Percentiles rank a stretch among this genome's conserved stretches.
Evolutionary conservation across 2,113 vertebrate genomes (phyloP).

Genomic region (Zosterops borbonicus): DNA sequence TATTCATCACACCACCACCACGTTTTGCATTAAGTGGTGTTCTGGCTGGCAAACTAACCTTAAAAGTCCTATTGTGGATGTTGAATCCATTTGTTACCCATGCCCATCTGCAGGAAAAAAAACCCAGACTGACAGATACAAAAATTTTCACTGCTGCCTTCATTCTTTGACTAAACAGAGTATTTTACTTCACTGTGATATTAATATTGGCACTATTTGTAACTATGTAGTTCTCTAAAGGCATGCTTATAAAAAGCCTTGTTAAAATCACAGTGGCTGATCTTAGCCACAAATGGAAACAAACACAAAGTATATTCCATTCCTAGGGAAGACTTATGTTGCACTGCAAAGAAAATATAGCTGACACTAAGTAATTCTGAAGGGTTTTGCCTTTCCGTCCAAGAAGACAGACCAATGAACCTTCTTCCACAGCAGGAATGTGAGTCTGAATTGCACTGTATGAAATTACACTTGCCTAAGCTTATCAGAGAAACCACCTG

Average conservation of each 20-base stretch:
- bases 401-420: slow-evolving; percentile 25
- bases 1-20: neutral
- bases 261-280: neutral
- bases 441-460: slow-evolving; percentile 25
- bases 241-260: neutral
- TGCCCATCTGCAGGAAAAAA: neutral
- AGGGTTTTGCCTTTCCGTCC: slow-evolving; percentile 31
- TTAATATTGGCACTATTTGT: neutral
- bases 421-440: slow-evolving; percentile 3
- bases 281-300: neutral
- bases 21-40: neutral
- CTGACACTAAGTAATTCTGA: slow-evolving; percentile 37
- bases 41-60: neutral
- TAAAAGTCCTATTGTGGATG: neutral
- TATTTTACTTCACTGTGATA: neutral
- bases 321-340: neutral
- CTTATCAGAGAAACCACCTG: slow-evolving; percentile 31
- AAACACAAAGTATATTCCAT: neutral
- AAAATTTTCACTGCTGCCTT: neutral
- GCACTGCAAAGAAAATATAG: neutral
- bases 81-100: neutral
- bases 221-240: neutral
- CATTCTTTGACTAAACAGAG: neutral
- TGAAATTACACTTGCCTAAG: slow-evolving; percentile 44
- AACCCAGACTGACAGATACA: neutral